Evolutionary conservation across 2,797 vertebrate genomes (phyloP), one percentile per base, ranked within the genome.

Genomic region (Macroramphosus scolopax): DNA sequence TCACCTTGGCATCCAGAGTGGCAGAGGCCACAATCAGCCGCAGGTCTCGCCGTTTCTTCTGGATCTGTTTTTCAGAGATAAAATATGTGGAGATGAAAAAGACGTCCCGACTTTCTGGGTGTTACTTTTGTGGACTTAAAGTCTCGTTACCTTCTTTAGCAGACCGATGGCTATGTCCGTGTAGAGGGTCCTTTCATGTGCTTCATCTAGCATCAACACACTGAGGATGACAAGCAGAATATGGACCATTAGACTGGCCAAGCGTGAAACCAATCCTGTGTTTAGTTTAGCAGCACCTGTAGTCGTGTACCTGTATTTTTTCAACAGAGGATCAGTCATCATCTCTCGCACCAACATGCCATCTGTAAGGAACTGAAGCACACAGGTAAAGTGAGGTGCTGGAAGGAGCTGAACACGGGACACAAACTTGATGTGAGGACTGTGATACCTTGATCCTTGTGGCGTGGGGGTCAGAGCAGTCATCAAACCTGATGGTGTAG

Each of bases 271-370:
- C 39, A n/a, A n/a, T n/a, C n/a, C n/a, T n/a, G n/a, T n/a, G 12
- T 15, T 6, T 5, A 29, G 3, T 8, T 28, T 29, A 17, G 22
- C 22, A 17, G 1, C 2, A 14, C 13, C 6, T 5, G 8, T 8
- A 8, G 4, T 5, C 13, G 24, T 15, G 64, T 85, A 97, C 97
- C 97, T 98, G 78, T 99, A 99, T 82, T 92, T 95, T 72, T 96
- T 97, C 81, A 99, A 77, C 42, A 99, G 88, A 9, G 97, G 97
- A 80, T 99, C 96, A 8, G 95, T 85, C 97, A 99, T 99, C 97
- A 99, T 99, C 82, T 99, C 97, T 56, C 97, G 91, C 45, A 98
- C 93, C 75, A 99, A 84, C 94, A 98, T 98, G 18, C 97, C 97
- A 81, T 99, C 96, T 25, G 97, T 99, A 13, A 99, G 84, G 83